A percentile compares a stretch with the other conserved stretches of the same genome.
Evolutionary conservation across 1,140 invertebrate genomes (phyloP).

Genomic region (Macrobrachium rosenbergii): DNA sequence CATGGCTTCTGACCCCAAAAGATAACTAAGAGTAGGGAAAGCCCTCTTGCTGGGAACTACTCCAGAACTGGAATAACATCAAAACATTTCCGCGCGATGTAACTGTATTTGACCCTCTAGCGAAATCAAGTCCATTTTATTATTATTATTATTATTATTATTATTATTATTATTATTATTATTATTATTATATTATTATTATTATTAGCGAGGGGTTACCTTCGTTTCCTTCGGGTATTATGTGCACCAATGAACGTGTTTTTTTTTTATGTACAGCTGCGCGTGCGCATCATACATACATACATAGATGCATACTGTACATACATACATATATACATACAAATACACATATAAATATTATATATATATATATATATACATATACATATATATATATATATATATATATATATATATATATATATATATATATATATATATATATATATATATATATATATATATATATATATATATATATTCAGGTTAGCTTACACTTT

Average conservation of each 20-base stretch:
- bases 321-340: constrained; percentile 20
- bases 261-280: too few species aligned
- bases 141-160: too few species aligned
- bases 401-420: constrained; percentile 6
- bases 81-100: too few species aligned
- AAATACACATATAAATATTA: constrained; percentile 7
- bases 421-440: constrained; percentile 7
- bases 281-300: not conserved
- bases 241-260: too few species aligned
- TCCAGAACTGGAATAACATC: too few species aligned
- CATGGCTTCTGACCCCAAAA: too few species aligned
- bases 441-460: not conserved
- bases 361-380: not conserved
- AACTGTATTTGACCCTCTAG: too few species aligned
- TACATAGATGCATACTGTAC: not conserved
- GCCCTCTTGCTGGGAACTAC: too few species aligned
- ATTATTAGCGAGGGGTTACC: not conserved
- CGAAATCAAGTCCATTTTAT: too few species aligned
- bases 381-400: not conserved
- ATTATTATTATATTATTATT: not conserved
- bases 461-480: not conserved
- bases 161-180: too few species aligned
- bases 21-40: too few species aligned
- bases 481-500: not conserved
- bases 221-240: too few species aligned